Evolutionary conservation across 1,140 invertebrate species (phyloP).

Genomic region (Drusus annulatus): DNA sequence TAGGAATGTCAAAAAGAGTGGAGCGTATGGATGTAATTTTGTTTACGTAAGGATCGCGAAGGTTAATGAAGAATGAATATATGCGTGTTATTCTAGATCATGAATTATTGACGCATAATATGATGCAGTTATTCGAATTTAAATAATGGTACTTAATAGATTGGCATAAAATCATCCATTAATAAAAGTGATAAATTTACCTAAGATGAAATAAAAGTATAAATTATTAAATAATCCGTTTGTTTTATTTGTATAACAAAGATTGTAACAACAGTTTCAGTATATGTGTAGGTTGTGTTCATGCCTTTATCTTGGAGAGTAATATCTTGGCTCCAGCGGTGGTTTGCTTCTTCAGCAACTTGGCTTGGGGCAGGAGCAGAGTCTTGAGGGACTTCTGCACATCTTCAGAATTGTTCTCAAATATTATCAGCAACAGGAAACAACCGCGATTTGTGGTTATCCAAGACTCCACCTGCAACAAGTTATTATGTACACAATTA

Average conservation of each 20-base stretch:
- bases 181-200: too few species aligned
- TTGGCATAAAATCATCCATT: too few species aligned
- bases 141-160: too few species aligned
- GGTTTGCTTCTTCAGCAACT: conserved; percentile 63
- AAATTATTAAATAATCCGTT: conserved; percentile 9
- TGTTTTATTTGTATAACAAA: conserved; percentile 29
- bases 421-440: conserved; percentile 67
- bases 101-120: too few species aligned
- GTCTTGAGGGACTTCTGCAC: conserved; percentile 62
- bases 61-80: too few species aligned
- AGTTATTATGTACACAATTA: too few species aligned
- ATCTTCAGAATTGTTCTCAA: conserved; percentile 65
- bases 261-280: not conserved
- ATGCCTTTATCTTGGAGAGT: conserved; percentile 55
- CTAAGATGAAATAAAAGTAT: not conserved
- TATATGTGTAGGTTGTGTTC: conserved; percentile 41
- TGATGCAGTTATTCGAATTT: too few species aligned
- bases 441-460: conserved; percentile 68
- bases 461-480: conserved; percentile 65
- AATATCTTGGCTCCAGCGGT: conserved; percentile 67
- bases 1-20: too few species aligned
- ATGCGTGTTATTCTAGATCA: too few species aligned
- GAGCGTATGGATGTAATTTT: too few species aligned
- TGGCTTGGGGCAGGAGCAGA: conserved; percentile 61
- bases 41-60: too few species aligned